A percentile compares a stretch with the other conserved stretches of the same genome.
phyloP scores from a whole-genome alignment of 2,113 vertebrate species.

The Galemys pyrenaicus region DNA sequence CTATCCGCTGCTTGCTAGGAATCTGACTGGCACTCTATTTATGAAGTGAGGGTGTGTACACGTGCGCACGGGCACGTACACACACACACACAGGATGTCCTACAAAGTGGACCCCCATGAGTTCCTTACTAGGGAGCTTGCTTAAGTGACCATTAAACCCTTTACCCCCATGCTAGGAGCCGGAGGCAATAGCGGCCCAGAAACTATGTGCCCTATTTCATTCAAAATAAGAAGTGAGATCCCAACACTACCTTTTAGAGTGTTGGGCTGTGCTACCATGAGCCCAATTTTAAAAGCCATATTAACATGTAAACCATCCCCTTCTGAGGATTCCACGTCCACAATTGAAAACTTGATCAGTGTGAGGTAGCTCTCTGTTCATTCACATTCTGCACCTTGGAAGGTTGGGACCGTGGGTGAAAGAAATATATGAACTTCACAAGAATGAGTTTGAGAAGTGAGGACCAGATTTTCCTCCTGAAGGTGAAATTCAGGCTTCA shows the following conservation, averaged over 20 bases:
- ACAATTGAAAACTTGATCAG: slow-evolving; percentile 45
- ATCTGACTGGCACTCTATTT: not conserved
- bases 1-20: not conserved
- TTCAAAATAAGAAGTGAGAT: slow-evolving; percentile 1
- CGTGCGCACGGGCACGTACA: too few relatives aligned
- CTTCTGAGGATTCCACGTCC: slow-evolving; percentile 23
- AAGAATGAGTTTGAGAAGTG: slow-evolving; percentile 25
- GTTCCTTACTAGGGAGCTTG: not conserved
- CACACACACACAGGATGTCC: not conserved
- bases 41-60: not conserved
- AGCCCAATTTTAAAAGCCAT: not conserved
- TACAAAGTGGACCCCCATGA: not conserved
- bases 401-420: not conserved
- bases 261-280: not conserved
- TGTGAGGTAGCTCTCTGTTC: not conserved
- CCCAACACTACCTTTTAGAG: not conserved
- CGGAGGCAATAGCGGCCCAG: not conserved
- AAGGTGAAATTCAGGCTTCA: slow-evolving; percentile 52
- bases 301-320: slow-evolving; percentile 33
- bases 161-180: not conserved
- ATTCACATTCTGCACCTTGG: not conserved
- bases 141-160: not conserved
- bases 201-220: not conserved
- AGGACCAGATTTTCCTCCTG: slow-evolving; percentile 29
- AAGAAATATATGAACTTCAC: slow-evolving; percentile 49